A percentile compares a stretch with the other conserved stretches of the same genome.
phyloP scores from a whole-genome alignment of 2,797 vertebrate genomes.

The Brachymystax lenok region DNA sequence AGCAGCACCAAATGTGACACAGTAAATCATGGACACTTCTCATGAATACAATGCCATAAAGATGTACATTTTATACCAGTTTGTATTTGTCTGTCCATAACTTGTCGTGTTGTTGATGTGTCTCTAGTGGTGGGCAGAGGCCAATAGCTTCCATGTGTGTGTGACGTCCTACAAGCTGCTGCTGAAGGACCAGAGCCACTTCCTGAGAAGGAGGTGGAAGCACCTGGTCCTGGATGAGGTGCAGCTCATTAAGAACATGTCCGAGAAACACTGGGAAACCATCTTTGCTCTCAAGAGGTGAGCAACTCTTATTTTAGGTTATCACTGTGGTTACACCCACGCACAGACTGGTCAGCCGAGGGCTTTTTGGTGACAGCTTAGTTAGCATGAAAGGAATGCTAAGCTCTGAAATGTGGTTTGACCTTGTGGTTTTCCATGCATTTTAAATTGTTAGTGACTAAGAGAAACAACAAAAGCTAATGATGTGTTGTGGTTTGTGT shows the following conservation, averaged over 20 bases:
- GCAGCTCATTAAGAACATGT: slow-evolving; percentile 90
- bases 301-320: slow-evolving; percentile 6
- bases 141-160: slow-evolving; percentile 90
- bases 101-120: slow-evolving; percentile 6
- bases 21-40: neutral
- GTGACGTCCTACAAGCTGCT: slow-evolving; percentile 93
- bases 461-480: no score
- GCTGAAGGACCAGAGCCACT: slow-evolving; percentile 87
- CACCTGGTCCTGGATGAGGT: slow-evolving; percentile 91
- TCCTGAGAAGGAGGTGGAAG: slow-evolving; percentile 85
- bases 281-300: slow-evolving; percentile 87
- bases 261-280: slow-evolving; percentile 90
- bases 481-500: slow-evolving; percentile 8
- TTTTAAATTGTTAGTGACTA: no score
- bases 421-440: no score
- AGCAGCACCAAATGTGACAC: neutral
- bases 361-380: neutral
- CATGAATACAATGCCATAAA: neutral
- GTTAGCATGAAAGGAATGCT: neutral
- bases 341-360: neutral
- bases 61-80: neutral
- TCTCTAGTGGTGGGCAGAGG: slow-evolving; percentile 84
- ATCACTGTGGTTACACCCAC: neutral
- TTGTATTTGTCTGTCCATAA: neutral
- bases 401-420: neutral